phyloP scores from a whole-genome alignment of 2,888 invertebrate species.

The Rhamnusium bicolor region DNA sequence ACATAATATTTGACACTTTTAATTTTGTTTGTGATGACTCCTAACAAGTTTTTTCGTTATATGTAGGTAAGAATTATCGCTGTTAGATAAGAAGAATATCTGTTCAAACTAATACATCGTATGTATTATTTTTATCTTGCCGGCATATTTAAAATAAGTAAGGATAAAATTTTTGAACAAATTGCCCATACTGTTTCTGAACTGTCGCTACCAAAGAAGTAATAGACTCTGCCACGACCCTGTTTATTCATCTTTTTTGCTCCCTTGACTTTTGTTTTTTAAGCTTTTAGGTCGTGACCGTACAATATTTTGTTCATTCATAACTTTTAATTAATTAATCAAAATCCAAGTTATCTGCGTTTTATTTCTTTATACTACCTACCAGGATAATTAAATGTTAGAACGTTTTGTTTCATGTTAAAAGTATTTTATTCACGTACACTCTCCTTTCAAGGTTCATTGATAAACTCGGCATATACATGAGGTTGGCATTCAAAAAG shows the following conservation, averaged over 20 bases:
- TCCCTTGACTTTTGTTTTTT: slow-evolving; percentile 14
- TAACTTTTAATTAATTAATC: background rate
- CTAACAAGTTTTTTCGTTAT: too few species aligned
- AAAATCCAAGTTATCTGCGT: background rate
- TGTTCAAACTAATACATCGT: too few species aligned
- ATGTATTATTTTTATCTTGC: too few species aligned
- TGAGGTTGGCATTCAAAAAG: slow-evolving; percentile 1
- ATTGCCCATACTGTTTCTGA: background rate
- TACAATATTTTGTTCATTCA: slow-evolving; percentile 8
- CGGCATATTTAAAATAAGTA: too few species aligned
- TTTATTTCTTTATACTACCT: background rate
- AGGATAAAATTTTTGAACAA: too few species aligned
- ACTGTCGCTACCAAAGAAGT: background rate
- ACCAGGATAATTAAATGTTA: background rate
- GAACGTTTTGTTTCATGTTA: background rate
- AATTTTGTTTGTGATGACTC: too few species aligned
- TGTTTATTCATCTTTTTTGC: background rate
- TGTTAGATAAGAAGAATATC: too few species aligned
- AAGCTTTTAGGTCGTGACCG: slow-evolving; percentile 13
- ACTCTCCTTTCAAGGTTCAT: background rate
- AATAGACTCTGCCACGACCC: background rate
- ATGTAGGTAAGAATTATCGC: too few species aligned
- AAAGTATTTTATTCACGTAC: slow-evolving; percentile 12
- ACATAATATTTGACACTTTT: too few species aligned
- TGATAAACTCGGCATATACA: background rate